These are phyloP conservation scores for Cordylochernes scorpioides DNA, from an alignment of 2,888 invertebrate genomes.

Conservation along the genomic window DNA sequence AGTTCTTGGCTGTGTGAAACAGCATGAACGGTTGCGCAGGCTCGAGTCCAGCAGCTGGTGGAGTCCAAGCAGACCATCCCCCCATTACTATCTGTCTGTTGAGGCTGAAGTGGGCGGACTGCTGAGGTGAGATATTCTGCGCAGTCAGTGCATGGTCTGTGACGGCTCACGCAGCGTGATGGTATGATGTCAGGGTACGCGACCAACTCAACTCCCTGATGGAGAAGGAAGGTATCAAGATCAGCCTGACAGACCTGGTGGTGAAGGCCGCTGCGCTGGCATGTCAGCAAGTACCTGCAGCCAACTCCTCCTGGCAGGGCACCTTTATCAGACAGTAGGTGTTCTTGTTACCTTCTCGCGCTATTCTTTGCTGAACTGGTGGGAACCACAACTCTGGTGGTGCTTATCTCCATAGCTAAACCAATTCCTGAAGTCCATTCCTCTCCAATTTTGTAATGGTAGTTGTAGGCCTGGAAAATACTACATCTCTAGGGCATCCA, in stretches of 20 bases:
- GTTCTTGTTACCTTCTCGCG: too few relatives aligned
- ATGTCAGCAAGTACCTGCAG: constrained; percentile 63
- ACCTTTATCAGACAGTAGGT: constrained; percentile 66
- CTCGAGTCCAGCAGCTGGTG: constrained; percentile 53
- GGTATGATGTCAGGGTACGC: constrained; percentile 28
- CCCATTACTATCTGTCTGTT: constrained; percentile 78
- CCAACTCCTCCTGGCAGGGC: constrained; percentile 87
- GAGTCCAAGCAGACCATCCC: constrained; percentile 76
- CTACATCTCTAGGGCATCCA: too few relatives aligned
- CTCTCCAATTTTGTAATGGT: too few relatives aligned
- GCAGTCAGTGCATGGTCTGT: background rate
- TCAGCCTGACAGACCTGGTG: constrained; percentile 85
- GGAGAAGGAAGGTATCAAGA: constrained; percentile 49
- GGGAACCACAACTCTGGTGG: constrained; percentile 7
- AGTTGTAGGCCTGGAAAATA: too few relatives aligned
- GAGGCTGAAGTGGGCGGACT: constrained; percentile 55
- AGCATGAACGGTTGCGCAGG: too few relatives aligned
- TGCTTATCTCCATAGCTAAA: background rate
- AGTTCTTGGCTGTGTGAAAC: too few relatives aligned
- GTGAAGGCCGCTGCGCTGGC: constrained; percentile 76
- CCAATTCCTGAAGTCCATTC: too few relatives aligned
- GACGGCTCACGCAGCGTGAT: background rate
- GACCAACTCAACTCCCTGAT: constrained; percentile 45
- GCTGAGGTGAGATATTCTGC: constrained; percentile 26
- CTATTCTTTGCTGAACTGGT: too few relatives aligned